These are phyloP conservation scores for Campaea margaritaria DNA, from an alignment of 2,888 invertebrate genomes.

Conservation along the genomic window DNA sequence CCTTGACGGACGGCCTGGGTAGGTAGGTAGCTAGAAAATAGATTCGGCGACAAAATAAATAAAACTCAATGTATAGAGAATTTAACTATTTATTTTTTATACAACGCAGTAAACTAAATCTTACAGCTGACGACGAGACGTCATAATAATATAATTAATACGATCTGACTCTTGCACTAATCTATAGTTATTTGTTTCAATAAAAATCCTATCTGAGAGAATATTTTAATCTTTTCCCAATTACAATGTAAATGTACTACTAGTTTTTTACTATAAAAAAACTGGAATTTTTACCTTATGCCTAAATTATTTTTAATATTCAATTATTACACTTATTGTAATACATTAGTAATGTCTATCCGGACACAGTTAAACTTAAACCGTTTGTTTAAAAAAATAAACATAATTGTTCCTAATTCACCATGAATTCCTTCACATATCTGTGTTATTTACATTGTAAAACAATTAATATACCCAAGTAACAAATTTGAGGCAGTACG, in stretches of 20 bases:
- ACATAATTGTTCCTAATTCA: constrained; percentile 43
- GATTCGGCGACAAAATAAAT: constrained; percentile 43
- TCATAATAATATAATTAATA: constrained; percentile 77
- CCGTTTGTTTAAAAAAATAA: constrained; percentile 43
- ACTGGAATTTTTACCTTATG: constrained; percentile 65
- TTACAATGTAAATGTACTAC: constrained; percentile 65
- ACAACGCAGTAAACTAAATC: constrained; percentile 77
- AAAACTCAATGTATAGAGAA: constrained; percentile 68
- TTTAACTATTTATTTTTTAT: constrained; percentile 75
- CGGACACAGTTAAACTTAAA: constrained; percentile 30
- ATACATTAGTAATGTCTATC: constrained; percentile 33
- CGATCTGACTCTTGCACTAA: constrained; percentile 78
- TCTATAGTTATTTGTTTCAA: constrained; percentile 65
- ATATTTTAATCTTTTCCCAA: constrained; percentile 63
- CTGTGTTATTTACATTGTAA: constrained; percentile 65
- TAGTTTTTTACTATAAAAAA: constrained; percentile 60
- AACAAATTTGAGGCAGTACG: constrained; percentile 6
- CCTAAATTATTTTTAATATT: constrained; percentile 51
- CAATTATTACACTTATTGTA: constrained; percentile 47
- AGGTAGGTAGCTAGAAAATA: too few relatives aligned
- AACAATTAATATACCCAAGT: constrained; percentile 13
- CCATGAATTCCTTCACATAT: constrained; percentile 53
- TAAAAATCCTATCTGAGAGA: constrained; percentile 74
- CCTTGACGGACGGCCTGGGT: too few relatives aligned
- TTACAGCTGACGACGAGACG: constrained; percentile 69